Percentiles rank a stretch among this genome's conserved stretches.
Evolutionary conservation across 2,888 invertebrate species (phyloP).

Genomic region (Spodoptera exigua): DNA sequence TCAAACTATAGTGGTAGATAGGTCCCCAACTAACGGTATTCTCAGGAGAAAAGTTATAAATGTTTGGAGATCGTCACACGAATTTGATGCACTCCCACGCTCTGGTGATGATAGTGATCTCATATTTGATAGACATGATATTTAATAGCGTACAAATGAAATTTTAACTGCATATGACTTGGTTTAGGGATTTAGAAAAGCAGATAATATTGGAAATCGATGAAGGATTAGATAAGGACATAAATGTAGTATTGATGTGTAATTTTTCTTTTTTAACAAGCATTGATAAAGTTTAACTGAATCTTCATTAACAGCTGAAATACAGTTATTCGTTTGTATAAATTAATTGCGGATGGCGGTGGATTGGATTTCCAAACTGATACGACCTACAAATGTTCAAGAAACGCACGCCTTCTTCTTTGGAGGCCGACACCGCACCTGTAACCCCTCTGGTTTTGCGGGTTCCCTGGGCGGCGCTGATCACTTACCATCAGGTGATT

Average conservation of each 20-base stretch:
- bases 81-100: constrained; percentile 76
- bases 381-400: too few relatives aligned
- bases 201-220: constrained; percentile 15
- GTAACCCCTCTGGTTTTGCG: too few relatives aligned
- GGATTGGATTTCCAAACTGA: too few relatives aligned
- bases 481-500: too few relatives aligned
- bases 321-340: too few relatives aligned
- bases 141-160: constrained; percentile 29
- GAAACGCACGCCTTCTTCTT: too few relatives aligned
- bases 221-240: neutral
- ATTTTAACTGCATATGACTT: constrained; percentile 22
- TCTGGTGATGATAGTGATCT: constrained; percentile 49
- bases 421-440: too few relatives aligned
- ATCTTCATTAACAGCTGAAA: too few relatives aligned
- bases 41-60: constrained; percentile 77
- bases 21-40: constrained; percentile 66
- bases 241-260: neutral
- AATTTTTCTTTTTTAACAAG: neutral
- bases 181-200: constrained; percentile 26
- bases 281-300: too few relatives aligned
- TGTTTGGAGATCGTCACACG: constrained; percentile 77
- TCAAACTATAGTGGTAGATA: constrained; percentile 57
- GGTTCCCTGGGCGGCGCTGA: too few relatives aligned
- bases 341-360: too few relatives aligned
- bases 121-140: constrained; percentile 25